Conservation (phyloP, 53 echinoderm and acorn worm genomes). For the Temnopleurus reevesii region DNA sequence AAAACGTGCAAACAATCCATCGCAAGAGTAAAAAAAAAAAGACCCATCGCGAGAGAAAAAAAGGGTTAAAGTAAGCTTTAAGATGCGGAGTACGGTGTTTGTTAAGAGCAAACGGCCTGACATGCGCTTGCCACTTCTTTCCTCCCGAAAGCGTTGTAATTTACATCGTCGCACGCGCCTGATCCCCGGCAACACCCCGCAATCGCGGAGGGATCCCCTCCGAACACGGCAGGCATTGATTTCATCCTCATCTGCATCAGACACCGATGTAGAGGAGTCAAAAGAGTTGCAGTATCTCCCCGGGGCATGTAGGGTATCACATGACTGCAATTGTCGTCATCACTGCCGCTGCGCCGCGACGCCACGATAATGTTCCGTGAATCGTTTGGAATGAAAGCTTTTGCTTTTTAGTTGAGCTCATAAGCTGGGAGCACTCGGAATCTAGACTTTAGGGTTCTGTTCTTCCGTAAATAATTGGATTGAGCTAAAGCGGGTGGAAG, state of each 20-base stretch:
- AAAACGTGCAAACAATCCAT: background rate
- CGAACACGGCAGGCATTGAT: slow-evolving; percentile 30
- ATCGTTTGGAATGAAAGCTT: slow-evolving; percentile 44
- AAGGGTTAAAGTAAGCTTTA: background rate
- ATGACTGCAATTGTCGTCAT: slow-evolving; percentile 50
- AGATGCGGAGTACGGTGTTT: slow-evolving; percentile 3
- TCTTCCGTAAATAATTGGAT: slow-evolving; percentile 42
- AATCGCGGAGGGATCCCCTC: slow-evolving; percentile 7
- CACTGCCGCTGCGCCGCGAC: slow-evolving; percentile 31
- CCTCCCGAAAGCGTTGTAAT: background rate
- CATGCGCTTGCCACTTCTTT: background rate
- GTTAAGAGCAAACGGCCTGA: background rate
- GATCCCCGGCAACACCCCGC: slow-evolving; percentile 41
- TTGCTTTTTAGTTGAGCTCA: background rate
- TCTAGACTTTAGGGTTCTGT: slow-evolving; percentile 38
- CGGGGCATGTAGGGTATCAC: slow-evolving; percentile 39
- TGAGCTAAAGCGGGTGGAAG: background rate
- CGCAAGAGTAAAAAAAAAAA: no score
- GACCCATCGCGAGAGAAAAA: background rate
- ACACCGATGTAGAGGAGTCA: slow-evolving; percentile 21
- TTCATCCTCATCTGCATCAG: slow-evolving; percentile 40
- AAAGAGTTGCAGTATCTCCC: slow-evolving; percentile 49
- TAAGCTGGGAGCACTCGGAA: slow-evolving; percentile 18
- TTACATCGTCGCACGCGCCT: slow-evolving; percentile 12
- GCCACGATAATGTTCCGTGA: slow-evolving; percentile 43